Base-by-base conservation (phyloP, 2,888 invertebrate species). In the Stramonita haemastoma region DNA sequence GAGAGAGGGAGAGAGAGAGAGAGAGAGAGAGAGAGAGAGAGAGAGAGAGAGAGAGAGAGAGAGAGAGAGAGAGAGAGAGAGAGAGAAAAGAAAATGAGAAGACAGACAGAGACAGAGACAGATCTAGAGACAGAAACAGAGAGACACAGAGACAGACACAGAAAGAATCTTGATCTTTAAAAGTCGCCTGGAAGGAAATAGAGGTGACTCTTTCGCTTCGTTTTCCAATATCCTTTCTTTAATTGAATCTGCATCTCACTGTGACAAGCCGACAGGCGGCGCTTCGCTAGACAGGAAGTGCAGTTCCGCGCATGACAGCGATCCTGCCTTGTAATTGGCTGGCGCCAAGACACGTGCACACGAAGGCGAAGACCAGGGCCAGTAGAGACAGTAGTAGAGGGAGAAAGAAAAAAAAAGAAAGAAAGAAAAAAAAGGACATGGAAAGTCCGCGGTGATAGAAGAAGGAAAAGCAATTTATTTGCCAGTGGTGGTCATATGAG, bases 241-340 rank as follows among this genome's bases (percentile, higher is more conserved):
- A 90, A 90, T 90, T 90, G 90, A 90, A 90, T 90, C 89, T 89
- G 89, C 90, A 85, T 87, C 89, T 90, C 84, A 77, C 89, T 89
- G 89, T 90, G 90, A 90, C 90, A 90, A 90, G 89, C 88, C 89
- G 89, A 84, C 89, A 87, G 84, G 70, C 89, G 87, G 89, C 89
- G 89, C 89, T 88, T 81, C 70, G 87, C 89, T 73, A 89, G 87
- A 90, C 90, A 89, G 90, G 90, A 90, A 89, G 90, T 90, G 90
- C 89, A 87, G 90, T 84, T 85, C 90, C 84, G 87, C 89, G 87
- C 87, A 87, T 87, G 89, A 87, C 90, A 89, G 86, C 87, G 87
- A 90, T 56, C 70, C 73, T 66, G 89, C 70, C 70, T 87, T 89
- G 87, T 89, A 89, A 90, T 90, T 90, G 90, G 90, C 87, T 87